Percentiles rank a stretch among this genome's conserved stretches.
These are phyloP conservation scores for Noturus placidus DNA, from an alignment of 2,113 vertebrate genomes.

Conservation along the genomic window DNA sequence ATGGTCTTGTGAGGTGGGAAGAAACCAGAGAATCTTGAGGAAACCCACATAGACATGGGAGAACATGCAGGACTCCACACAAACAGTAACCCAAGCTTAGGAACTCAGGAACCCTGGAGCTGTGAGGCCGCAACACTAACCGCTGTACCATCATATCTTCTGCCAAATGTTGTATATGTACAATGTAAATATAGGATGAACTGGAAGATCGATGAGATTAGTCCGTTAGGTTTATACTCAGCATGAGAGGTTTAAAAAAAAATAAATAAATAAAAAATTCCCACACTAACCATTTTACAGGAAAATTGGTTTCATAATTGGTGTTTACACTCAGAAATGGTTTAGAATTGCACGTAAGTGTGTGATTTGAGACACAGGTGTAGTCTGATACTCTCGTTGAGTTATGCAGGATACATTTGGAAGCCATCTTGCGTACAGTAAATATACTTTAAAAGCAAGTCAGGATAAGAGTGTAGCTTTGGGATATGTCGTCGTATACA, in stretches of 20 bases:
- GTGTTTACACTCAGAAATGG: background rate
- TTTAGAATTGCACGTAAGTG: background rate
- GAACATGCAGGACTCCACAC: background rate
- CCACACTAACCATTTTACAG: background rate
- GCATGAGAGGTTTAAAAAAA: background rate
- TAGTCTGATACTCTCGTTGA: background rate
- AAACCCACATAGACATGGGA: background rate
- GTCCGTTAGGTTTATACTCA: background rate
- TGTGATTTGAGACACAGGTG: background rate
- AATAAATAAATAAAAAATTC: background rate
- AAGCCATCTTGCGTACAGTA: background rate
- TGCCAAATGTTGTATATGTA: constrained; percentile 8
- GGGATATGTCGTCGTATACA: constrained; percentile 58
- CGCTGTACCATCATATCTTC: background rate
- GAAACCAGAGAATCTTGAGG: background rate
- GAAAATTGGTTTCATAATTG: background rate
- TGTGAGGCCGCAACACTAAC: background rate
- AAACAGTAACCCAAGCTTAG: background rate
- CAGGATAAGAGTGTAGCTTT: constrained; percentile 50
- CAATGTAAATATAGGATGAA: background rate
- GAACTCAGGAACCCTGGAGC: background rate
- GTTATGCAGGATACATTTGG: constrained; percentile 57
- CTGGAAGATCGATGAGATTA: background rate
- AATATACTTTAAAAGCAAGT: background rate
- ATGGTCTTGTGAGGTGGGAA: background rate